Conservation (phyloP, 64 coral and sea anemone genomes). For the Pocillopora verrucosa region DNA sequence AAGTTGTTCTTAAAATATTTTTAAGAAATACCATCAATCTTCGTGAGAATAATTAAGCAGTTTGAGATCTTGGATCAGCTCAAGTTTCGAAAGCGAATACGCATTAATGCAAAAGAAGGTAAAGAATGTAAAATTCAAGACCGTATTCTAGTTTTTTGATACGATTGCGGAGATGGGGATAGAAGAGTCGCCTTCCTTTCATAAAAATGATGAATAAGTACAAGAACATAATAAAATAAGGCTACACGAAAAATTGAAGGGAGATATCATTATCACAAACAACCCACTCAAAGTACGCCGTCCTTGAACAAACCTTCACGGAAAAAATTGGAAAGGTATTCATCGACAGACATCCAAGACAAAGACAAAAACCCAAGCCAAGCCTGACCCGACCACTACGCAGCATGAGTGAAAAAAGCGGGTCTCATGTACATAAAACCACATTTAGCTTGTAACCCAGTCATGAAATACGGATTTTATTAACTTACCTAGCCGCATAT, state of each 20-base stretch:
- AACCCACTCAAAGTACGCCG: neutral
- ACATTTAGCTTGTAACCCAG: constrained; percentile 6
- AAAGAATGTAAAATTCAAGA: neutral
- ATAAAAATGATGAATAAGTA: no score
- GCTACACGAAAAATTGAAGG: neutral
- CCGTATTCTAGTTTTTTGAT: neutral
- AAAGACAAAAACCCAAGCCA: neutral
- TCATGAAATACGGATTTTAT: constrained; percentile 14
- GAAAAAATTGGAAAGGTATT: neutral
- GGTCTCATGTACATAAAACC: neutral
- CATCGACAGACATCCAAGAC: neutral
- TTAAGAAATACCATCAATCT: no score
- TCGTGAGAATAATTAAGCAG: no score
- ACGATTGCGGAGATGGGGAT: no score
- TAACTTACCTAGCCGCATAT: constrained; percentile 92
- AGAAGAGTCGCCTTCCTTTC: no score
- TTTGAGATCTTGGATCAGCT: neutral
- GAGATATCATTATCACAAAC: neutral
- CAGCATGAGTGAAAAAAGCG: neutral
- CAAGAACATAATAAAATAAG: no score
- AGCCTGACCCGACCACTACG: neutral
- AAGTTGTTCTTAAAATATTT: neutral
- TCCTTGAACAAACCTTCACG: neutral
- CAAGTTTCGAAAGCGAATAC: neutral
- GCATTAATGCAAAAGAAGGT: neutral